Conservation (phyloP, 2,113 vertebrate species). For the Clarias macrocephalus region DNA sequence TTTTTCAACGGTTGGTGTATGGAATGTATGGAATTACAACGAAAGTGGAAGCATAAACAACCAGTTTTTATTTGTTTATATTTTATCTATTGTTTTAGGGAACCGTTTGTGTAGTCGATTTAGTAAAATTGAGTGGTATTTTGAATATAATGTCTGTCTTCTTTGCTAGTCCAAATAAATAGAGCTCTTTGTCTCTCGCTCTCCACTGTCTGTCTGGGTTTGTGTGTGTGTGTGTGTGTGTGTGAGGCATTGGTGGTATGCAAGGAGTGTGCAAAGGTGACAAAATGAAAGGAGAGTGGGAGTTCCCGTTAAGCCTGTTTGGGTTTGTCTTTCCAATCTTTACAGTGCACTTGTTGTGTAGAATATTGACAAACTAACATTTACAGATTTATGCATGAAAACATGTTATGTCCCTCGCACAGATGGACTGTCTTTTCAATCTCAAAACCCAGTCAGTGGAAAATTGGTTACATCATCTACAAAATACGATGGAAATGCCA, state of each 20-base stretch:
- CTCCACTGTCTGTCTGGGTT: background rate
- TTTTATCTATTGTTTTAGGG: background rate
- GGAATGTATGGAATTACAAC: background rate
- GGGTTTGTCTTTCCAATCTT: constrained; percentile 14
- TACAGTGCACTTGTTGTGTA: constrained; percentile 3
- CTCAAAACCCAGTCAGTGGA: background rate
- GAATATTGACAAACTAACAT: background rate
- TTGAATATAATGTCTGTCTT: background rate
- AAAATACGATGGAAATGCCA: constrained; percentile 3
- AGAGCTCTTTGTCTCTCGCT: background rate
- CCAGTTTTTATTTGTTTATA: background rate
- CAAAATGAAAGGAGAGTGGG: background rate
- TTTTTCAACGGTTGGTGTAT: background rate
- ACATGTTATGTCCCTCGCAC: background rate
- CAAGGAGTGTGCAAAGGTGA: constrained; percentile 23
- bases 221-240: background rate
- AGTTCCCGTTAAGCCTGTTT: constrained; percentile 41
- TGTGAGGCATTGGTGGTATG: background rate
- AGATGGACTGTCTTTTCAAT: background rate
- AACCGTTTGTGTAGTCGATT: background rate
- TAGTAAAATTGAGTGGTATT: background rate
- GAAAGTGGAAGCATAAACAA: background rate
- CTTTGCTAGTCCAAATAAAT: background rate
- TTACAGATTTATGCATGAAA: background rate
- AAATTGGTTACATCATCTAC: background rate